Conservation (phyloP, 2,888 invertebrate species). For the Polia nebulosa region DNA sequence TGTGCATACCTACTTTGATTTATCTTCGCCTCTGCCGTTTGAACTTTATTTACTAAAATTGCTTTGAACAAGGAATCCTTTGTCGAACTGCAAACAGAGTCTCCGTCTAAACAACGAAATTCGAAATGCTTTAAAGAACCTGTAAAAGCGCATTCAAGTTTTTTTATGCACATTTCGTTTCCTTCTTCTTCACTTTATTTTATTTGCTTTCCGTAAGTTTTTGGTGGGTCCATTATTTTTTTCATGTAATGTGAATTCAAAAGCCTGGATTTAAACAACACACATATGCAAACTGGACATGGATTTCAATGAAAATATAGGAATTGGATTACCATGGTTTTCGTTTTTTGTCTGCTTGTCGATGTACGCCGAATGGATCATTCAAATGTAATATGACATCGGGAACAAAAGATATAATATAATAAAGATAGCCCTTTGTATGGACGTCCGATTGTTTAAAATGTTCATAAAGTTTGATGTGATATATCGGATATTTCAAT, state of each 20-base stretch:
- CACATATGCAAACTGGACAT: background rate
- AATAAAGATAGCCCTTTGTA: too few species aligned
- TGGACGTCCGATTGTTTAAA: slow-evolving; percentile 1
- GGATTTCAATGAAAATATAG: background rate
- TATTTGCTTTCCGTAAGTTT: background rate
- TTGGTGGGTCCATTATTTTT: background rate
- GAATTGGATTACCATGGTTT: background rate
- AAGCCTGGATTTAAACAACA: background rate
- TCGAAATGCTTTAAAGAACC: background rate
- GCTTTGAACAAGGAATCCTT: background rate
- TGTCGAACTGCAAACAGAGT: background rate
- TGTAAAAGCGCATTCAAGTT: slow-evolving; percentile 4
- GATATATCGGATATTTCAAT: background rate
- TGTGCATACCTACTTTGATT: background rate
- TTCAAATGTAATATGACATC: background rate
- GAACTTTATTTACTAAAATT: background rate
- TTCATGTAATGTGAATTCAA: too few species aligned
- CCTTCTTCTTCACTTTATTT: background rate
- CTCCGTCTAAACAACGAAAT: background rate
- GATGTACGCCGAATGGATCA: background rate
- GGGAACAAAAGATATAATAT: background rate
- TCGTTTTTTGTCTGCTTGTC: background rate
- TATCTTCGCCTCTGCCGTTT: background rate
- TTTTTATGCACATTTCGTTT: background rate
- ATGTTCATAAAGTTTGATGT: background rate